Base-by-base conservation (phyloP, 2,113 vertebrate species). In the Macroglossus sobrinus region DNA sequence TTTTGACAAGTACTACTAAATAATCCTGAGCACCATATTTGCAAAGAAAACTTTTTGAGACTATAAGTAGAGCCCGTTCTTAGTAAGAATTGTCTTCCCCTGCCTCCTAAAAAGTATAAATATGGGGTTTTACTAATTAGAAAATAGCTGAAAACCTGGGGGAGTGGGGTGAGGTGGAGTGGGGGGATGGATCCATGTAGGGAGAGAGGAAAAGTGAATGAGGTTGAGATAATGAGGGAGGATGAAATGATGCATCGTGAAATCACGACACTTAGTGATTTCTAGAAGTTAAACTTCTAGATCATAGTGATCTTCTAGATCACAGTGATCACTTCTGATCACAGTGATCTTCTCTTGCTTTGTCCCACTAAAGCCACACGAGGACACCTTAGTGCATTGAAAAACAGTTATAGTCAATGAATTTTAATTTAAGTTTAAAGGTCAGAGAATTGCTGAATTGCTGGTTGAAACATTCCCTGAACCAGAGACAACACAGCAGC, bases 271-370 rank as follows among this genome's bases (percentile, higher is more conserved):
- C 95, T 97, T 96, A 93, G 89, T 87, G 98, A 98, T 98, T 98
- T 98, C 98, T 96, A 92, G 28, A 98, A 98, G 96, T 98, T 98
- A n/a, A n/a, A n/a, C n/a, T n/a, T 97, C 90, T 94, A n/a, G 95
- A 96, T 98, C 96, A 72, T 93, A 96, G 93, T 86, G 78, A 84
- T 92, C 94, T 89, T 96, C 88, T 66, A 93, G 95, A 96, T 98
- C 96, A 72, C 94, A 96, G 93, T 86, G 78, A 84, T 92, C 94
- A n/a, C n/a, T n/a, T 97, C 90, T 94, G 95, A 96, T 98, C 96
- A 72, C 94, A 96, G 93, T 86, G 78, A 84, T 92, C 94, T 89
- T 96, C 88, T 66, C 96, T 98, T 87, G 91, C 45, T 84, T 95
- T 98, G 97, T 94, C 93, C 94, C 64, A 71, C 97, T 95, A 98